Conservation (phyloP, 1,140 invertebrate genomes). For the Meloidogyne hapla region DNA sequence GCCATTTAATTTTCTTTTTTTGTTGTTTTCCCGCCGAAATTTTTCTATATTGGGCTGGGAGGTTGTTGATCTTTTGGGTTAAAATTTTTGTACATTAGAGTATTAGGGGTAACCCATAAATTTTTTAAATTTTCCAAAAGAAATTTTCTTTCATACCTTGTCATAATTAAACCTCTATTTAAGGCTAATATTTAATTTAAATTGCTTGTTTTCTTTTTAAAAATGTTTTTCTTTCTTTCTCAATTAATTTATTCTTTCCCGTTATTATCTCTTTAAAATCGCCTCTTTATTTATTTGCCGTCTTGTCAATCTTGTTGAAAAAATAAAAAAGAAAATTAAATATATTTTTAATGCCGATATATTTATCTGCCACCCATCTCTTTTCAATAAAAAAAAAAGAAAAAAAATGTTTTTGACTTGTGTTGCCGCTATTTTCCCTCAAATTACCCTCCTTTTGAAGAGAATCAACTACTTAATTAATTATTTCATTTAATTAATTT, state of each 20-base stretch:
- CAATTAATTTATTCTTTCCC: not conserved
- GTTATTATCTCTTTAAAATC: conserved; percentile 3
- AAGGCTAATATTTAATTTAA: not conserved
- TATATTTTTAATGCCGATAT: no score
- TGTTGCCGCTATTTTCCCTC: not conserved
- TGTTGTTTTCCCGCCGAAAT: no score
- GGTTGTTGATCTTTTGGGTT: no score
- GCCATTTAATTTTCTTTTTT: no score
- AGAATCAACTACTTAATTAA: not conserved
- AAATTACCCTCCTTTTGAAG: not conserved
- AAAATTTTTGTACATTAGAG: no score
- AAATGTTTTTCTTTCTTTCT: not conserved
- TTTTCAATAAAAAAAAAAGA: not conserved
- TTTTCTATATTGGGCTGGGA: no score
- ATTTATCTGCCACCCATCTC: not conserved
- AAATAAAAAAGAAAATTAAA: not conserved
- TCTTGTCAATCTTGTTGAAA: not conserved
- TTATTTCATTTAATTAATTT: not conserved
- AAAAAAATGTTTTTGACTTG: not conserved
- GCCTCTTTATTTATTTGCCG: not conserved
- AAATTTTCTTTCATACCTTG: no score
- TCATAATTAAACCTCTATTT: no score
- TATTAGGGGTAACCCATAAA: no score
- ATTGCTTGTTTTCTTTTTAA: conserved; percentile 3
- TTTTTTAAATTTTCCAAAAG: no score